Evolutionary conservation across 2,113 vertebrate species (phyloP).

Genomic region (Microtus richardsoni): DNA sequence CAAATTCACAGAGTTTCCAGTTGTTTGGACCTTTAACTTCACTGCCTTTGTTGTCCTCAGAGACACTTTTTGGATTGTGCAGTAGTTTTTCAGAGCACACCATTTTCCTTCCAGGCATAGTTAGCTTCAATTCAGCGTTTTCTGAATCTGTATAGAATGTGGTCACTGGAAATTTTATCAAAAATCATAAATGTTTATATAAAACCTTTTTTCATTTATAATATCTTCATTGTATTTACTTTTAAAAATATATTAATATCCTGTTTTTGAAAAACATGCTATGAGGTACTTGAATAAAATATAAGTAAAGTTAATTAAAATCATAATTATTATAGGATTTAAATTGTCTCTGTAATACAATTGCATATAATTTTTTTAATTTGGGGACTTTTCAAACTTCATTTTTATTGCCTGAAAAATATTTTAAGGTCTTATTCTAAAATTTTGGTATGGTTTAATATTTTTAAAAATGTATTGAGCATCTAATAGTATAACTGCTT

Average conservation of each 20-base stretch:
- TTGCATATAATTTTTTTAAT: background rate
- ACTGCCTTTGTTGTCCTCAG: slow-evolving; percentile 18
- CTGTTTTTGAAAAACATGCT: slow-evolving; percentile 39
- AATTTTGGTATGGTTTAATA: slow-evolving; percentile 37
- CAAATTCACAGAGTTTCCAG: slow-evolving; percentile 8
- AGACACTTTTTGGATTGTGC: background rate
- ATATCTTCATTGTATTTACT: background rate
- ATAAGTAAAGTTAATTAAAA: slow-evolving; percentile 43
- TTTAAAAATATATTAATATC: background rate
- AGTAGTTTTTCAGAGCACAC: background rate
- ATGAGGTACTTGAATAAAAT: slow-evolving; percentile 34
- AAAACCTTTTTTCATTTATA: slow-evolving; percentile 31
- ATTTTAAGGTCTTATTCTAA: slow-evolving; percentile 24
- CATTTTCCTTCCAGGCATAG: background rate
- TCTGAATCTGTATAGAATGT: background rate
- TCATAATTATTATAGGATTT: background rate
- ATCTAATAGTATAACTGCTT: background rate
- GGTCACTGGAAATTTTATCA: slow-evolving; percentile 34
- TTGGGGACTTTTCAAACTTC: slow-evolving; percentile 47
- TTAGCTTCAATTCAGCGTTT: slow-evolving; percentile 24
- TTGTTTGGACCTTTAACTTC: background rate
- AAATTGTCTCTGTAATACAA: background rate
- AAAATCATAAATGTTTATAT: background rate
- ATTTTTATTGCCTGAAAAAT: slow-evolving; percentile 38
- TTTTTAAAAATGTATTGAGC: background rate